Conservation (phyloP, 2,888 invertebrate species). For the Pseudanteris insignis region DNA sequence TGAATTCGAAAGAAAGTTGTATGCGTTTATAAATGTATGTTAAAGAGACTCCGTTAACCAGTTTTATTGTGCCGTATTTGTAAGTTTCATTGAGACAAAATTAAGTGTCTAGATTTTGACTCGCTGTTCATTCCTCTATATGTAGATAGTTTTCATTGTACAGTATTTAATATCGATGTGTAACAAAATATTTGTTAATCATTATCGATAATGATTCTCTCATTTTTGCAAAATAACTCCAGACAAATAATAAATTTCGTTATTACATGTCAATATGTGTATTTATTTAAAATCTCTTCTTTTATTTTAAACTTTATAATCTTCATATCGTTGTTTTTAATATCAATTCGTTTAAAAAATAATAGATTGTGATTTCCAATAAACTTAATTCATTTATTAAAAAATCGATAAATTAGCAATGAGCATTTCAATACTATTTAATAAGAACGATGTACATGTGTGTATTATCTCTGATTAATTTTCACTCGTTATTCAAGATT, state of each 20-base stretch:
- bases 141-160: conserved; percentile 50
- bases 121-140: conserved; percentile 48
- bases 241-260: conserved; percentile 20
- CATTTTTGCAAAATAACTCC: conserved; percentile 15
- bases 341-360: too few relatives aligned
- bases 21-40: conserved; percentile 22
- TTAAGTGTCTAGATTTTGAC: conserved; percentile 47
- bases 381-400: background rate
- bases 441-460: too few relatives aligned
- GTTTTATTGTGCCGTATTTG: conserved; percentile 20
- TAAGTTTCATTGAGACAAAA: conserved; percentile 24
- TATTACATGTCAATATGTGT: conserved; percentile 17
- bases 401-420: too few relatives aligned
- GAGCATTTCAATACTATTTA: too few relatives aligned
- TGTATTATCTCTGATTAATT: too few relatives aligned
- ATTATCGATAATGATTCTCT: conserved; percentile 20
- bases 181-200: conserved; percentile 26
- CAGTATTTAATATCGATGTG: conserved; percentile 53
- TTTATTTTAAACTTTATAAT: too few relatives aligned
- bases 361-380: too few relatives aligned
- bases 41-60: conserved; percentile 6
- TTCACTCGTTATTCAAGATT: too few relatives aligned
- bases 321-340: too few relatives aligned
- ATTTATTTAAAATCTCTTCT: background rate
- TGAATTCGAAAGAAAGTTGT: conserved; percentile 25